Evolutionary conservation across 2,113 vertebrate genomes (phyloP).

Genomic region (Phoenicopterus ruber): DNA sequence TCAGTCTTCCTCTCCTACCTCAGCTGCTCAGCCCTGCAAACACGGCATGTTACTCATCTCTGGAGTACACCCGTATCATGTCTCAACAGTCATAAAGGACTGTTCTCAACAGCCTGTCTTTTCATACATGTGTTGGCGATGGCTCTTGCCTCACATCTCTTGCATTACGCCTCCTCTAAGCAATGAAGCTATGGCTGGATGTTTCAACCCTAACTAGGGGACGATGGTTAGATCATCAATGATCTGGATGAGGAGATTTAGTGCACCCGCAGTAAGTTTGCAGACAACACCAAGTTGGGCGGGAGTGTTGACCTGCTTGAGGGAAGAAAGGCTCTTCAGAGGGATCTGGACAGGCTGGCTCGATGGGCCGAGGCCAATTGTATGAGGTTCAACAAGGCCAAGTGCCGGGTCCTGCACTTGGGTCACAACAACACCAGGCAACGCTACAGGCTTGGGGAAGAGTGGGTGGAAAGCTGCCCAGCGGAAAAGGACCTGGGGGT

Average conservation of each 20-base stretch:
- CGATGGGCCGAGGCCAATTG: rapidly evolving
- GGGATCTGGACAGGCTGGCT: not conserved
- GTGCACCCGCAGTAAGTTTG: too few relatives aligned
- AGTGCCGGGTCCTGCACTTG: rapidly evolving
- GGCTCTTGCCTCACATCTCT: not conserved
- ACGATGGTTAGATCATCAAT: not conserved
- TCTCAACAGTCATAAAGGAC: not conserved
- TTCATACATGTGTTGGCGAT: not conserved
- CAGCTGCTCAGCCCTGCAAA: not conserved
- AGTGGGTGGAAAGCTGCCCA: not conserved
- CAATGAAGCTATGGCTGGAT: not conserved
- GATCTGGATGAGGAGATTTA: too few relatives aligned
- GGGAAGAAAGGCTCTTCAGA: not conserved
- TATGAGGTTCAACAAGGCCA: not conserved
- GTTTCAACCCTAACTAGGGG: not conserved
- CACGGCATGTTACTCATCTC: not conserved
- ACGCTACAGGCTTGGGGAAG: rapidly evolving
- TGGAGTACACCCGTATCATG: not conserved
- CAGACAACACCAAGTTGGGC: rapidly evolving
- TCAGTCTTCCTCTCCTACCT: not conserved
- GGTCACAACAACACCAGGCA: not conserved
- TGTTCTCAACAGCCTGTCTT: not conserved
- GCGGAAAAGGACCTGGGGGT: not conserved
- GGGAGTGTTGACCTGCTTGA: not conserved
- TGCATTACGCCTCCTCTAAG: not conserved